Conservation (phyloP, 1,140 invertebrate species). For the Bombus confusus region DNA sequence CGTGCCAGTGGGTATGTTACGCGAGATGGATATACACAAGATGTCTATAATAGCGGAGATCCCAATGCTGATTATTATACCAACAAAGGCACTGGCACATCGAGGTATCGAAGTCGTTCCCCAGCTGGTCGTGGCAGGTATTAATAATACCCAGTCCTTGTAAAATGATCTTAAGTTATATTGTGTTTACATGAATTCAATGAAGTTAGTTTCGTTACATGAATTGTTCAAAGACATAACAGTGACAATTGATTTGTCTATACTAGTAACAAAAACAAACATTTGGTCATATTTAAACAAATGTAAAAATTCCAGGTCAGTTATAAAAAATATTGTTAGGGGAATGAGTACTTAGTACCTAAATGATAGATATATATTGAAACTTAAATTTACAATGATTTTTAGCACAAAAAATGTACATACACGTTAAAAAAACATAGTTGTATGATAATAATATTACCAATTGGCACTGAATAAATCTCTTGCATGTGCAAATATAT, state of each 20-base stretch:
- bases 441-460: conserved; percentile 49
- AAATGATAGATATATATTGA: not conserved
- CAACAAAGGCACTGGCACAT: conserved; percentile 79
- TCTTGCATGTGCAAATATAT: conserved; percentile 70
- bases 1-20: conserved; percentile 73
- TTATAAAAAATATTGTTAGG: not conserved
- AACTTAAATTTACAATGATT: conserved; percentile 6
- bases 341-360: not conserved
- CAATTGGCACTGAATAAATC: conserved; percentile 42
- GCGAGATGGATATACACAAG: conserved; percentile 78
- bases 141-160: conserved; percentile 72
- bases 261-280: not conserved
- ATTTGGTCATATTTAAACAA: not conserved
- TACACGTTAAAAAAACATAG: conserved; percentile 18
- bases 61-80: conserved; percentile 78
- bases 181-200: conserved; percentile 13
- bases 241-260: not conserved
- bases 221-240: not conserved
- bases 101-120: conserved; percentile 83
- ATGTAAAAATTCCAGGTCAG: not conserved
- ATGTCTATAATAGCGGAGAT: conserved; percentile 76
- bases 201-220: not conserved
- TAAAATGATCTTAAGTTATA: conserved; percentile 62
- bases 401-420: conserved; percentile 16
- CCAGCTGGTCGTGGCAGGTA: conserved; percentile 84